Base-by-base conservation (phyloP, 2,797 vertebrate genomes). In the Falco novaeseelandiae region DNA sequence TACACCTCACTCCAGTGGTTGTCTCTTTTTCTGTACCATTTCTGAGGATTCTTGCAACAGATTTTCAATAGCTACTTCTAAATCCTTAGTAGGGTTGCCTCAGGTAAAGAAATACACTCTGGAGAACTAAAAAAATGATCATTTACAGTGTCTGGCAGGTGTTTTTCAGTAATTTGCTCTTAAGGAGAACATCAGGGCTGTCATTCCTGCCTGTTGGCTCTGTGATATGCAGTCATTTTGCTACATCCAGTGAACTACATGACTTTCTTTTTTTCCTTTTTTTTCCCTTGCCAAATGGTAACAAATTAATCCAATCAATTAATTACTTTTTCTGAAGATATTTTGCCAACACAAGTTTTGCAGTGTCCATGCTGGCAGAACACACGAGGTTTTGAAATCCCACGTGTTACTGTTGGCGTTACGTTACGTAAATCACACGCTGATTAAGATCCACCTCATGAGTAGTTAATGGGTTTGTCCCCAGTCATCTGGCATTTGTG, bases 401-500 rank as follows among this genome's bases (percentile, higher is more conserved):
- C 2, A 10, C 0, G 2, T 34, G n/a, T 66, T 76, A 40, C 8
- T 54, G 9, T 54, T 54, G 26, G 17, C 8, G 0, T 40, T 71
- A 14, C 0, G 0, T 52, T 25, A 62, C 0, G 3, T 30, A 82
- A 92, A 65, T 16, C 34, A 48, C 27, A 59, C 38, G 58, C 29
- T 72, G 61, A 38, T 73, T 58, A 54, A 4, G 20, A 58, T 69
- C 20, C 69, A 90, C 38, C 38, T 62, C 44, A 57, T 10, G 25
- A 81, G 36, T 6, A 48, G 23, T 57, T 71, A 67, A 49, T 3
- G 2, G 30, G 30, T 57, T 44, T 69, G 42, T 72, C 70, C 34
- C 32, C 51, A 62, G 57, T 44, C 46, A 25, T 30, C 32, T 66
- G 67, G n/a, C 32, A 25, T 46, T n/a, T 73, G 46, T 14, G 30